These are phyloP conservation scores for Pelusios castaneus DNA, from an alignment of 2,113 vertebrate genomes.

Conservation along the genomic window DNA sequence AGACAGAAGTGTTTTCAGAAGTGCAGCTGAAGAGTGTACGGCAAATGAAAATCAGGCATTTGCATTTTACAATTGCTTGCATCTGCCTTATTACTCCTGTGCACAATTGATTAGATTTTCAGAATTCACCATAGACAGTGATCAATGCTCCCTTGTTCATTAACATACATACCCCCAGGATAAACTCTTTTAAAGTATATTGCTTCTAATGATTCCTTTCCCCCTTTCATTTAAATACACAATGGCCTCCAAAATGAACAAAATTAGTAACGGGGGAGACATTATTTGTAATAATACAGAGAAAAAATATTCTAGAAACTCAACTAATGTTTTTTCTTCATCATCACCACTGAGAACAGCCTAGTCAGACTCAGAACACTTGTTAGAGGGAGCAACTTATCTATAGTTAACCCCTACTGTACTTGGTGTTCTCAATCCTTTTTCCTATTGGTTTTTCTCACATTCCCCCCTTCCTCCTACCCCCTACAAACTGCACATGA, in stretches of 20 bases:
- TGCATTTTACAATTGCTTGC: not conserved
- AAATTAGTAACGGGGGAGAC: conserved; percentile 17
- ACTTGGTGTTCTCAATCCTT: not conserved
- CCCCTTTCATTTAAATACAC: not conserved
- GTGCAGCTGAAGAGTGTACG: not conserved
- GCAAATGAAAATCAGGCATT: not conserved
- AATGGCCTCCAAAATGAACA: conserved; percentile 8
- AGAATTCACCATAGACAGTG: not conserved
- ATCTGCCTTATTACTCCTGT: not conserved
- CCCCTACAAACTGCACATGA: not conserved
- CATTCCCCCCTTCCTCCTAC: conserved; percentile 20
- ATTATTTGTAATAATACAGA: not conserved
- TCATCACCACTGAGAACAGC: too few species aligned
- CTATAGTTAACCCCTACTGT: conserved; percentile 35
- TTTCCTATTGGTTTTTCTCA: conserved; percentile 3
- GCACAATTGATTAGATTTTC: not conserved
- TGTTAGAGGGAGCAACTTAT: too few species aligned
- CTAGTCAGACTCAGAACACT: too few species aligned
- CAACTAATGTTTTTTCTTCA: conserved; percentile 48
- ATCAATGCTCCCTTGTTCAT: conserved; percentile 23
- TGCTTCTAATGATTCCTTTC: not conserved
- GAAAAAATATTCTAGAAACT: conserved; percentile 33
- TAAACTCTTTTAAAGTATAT: not conserved
- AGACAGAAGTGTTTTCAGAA: not conserved
- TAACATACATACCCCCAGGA: not conserved